A percentile compares a stretch with the other conserved stretches of the same genome.
Evolutionary conservation across 2,888 invertebrate genomes (phyloP).

Genomic region (Sphecodes monilicornis): DNA sequence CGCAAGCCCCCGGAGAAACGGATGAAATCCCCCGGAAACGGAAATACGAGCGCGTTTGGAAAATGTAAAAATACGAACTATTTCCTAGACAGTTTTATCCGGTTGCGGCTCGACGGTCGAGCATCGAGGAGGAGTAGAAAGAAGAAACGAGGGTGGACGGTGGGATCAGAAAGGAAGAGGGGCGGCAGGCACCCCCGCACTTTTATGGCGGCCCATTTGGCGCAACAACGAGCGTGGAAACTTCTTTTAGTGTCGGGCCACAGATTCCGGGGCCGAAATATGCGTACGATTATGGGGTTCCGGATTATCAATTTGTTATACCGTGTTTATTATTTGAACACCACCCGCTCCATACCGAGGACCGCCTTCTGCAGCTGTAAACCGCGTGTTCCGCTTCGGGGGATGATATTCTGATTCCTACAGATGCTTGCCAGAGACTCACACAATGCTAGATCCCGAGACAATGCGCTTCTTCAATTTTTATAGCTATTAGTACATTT

Average conservation of each 20-base stretch:
- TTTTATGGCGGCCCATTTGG: constrained; percentile 84
- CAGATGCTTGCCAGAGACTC: constrained; percentile 54
- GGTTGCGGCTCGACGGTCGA: constrained; percentile 9
- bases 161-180: constrained; percentile 45
- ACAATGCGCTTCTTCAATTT: not conserved
- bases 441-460: not conserved
- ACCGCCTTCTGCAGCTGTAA: constrained; percentile 53
- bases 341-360: constrained; percentile 27
- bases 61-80: constrained; percentile 18
- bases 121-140: constrained; percentile 12
- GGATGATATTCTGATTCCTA: constrained; percentile 47
- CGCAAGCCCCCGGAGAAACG: not conserved
- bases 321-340: constrained; percentile 80
- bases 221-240: constrained; percentile 84
- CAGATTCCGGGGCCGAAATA: constrained; percentile 82
- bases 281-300: constrained; percentile 82
- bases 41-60: constrained; percentile 2
- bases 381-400: constrained; percentile 37
- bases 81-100: constrained; percentile 41
- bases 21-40: not conserved
- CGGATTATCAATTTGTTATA: constrained; percentile 84
- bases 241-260: constrained; percentile 82
- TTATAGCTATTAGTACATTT: not conserved
- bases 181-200: constrained; percentile 74
- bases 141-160: constrained; percentile 30